phyloP scores from a whole-genome alignment of 2,888 invertebrate genomes.

The Acronicta psi region DNA sequence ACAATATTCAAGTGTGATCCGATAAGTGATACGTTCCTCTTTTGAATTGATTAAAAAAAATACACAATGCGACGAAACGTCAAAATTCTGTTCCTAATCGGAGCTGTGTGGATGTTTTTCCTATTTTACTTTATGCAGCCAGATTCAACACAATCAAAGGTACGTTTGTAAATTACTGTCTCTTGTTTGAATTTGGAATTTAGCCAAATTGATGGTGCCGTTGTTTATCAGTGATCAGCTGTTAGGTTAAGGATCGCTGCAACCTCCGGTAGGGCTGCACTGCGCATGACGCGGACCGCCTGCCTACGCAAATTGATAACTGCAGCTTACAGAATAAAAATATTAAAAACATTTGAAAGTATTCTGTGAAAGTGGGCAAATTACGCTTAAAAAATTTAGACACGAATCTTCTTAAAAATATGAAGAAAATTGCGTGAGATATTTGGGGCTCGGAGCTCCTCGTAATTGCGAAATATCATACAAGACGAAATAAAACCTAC shows the following conservation, averaged over 20 bases:
- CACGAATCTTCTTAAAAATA: constrained; percentile 2
- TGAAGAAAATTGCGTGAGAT: constrained; percentile 13
- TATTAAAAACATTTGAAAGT: constrained; percentile 18
- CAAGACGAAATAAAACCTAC: neutral
- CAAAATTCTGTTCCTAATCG: constrained; percentile 81
- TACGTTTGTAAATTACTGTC: constrained; percentile 54
- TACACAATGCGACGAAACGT: constrained; percentile 82
- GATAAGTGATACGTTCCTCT: constrained; percentile 56
- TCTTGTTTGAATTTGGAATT: constrained; percentile 36
- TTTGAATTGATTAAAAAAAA: constrained; percentile 34
- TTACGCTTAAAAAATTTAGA: constrained; percentile 13
- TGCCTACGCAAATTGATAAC: constrained; percentile 68
- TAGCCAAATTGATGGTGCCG: constrained; percentile 28
- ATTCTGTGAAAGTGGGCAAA: constrained; percentile 17
- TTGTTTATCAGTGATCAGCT: constrained; percentile 73
- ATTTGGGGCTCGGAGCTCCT: neutral
- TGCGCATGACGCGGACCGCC: constrained; percentile 77
- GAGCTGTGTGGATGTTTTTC: constrained; percentile 83
- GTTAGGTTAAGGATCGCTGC: constrained; percentile 65
- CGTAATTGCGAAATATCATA: constrained; percentile 19
- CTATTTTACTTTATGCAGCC: constrained; percentile 85
- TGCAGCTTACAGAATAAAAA: constrained; percentile 57
- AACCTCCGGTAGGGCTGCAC: constrained; percentile 62
- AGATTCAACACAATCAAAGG: constrained; percentile 80
- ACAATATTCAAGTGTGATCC: constrained; percentile 49